Evolutionary conservation across 2,888 invertebrate genomes (phyloP).

Genomic region (Caenorhabditis macrosperma): DNA sequence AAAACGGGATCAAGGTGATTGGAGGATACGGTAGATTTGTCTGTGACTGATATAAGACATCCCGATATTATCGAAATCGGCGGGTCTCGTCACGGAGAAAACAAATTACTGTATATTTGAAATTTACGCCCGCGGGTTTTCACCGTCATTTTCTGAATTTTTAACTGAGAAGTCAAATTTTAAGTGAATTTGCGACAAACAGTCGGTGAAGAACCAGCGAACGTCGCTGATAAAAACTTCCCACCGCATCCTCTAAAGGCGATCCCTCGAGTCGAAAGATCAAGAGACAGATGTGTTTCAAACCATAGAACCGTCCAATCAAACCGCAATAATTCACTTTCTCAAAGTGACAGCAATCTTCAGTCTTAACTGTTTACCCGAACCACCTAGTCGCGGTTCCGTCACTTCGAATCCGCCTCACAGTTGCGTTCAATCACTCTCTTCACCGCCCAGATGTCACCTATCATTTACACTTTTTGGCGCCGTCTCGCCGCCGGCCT

Average conservation of each 20-base stretch:
- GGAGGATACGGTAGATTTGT: background rate
- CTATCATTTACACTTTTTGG: slow-evolving; percentile 35
- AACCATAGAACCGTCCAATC: background rate
- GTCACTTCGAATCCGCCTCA: slow-evolving; percentile 6
- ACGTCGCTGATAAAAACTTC: no score
- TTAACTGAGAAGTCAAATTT: no score
- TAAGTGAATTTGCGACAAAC: no score
- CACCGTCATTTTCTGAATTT: no score
- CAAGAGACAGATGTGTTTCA: background rate
- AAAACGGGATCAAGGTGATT: slow-evolving; percentile 1
- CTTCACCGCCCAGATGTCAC: slow-evolving; percentile 43
- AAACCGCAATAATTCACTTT: background rate
- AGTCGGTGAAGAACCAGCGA: no score
- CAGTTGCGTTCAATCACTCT: slow-evolving; percentile 18
- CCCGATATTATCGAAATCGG: no score
- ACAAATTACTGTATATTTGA: no score
- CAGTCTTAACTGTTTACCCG: slow-evolving; percentile 29
- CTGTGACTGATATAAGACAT: background rate
- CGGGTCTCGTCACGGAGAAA: no score
- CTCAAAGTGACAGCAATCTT: slow-evolving; percentile 14
- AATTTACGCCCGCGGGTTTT: no score
- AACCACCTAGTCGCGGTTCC: slow-evolving; percentile 8
- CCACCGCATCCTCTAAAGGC: no score
- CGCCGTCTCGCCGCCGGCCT: background rate
- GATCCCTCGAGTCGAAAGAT: no score